A percentile compares a stretch with the other conserved stretches of the same genome.
Conservation (phyloP, 2,797 vertebrate species). For the Tenualosa thibaudeaui region DNA sequence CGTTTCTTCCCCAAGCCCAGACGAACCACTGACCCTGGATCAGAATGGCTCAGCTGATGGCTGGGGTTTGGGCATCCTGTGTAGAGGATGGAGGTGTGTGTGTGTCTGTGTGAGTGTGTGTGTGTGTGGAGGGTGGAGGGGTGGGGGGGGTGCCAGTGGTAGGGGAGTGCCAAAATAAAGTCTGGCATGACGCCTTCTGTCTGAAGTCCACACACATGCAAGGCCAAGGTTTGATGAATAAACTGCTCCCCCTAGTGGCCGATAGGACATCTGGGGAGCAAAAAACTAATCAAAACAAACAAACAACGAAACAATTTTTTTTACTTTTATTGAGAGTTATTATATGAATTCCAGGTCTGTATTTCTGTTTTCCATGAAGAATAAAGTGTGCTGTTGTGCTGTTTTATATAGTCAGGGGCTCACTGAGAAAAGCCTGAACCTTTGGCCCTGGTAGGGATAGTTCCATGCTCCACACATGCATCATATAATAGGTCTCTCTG, state of each 20-base stretch:
- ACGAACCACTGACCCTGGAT: neutral
- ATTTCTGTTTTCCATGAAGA: neutral
- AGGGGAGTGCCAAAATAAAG: neutral
- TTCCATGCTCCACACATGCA: neutral
- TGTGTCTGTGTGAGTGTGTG: no score
- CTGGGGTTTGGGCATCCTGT: neutral
- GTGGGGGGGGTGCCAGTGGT: no score
- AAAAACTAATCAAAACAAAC: neutral
- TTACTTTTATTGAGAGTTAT: neutral
- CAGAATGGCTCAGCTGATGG: neutral
- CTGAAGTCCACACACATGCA: neutral
- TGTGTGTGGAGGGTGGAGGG: neutral
- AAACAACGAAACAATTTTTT: neutral
- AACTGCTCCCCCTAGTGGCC: constrained; percentile 2
- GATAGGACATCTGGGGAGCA: neutral
- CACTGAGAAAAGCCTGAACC: neutral
- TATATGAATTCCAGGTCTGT: neutral
- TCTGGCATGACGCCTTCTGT: neutral
- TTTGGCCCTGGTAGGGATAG: neutral
- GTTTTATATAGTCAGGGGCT: neutral
- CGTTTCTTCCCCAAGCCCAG: neutral
- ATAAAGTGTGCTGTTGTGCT: neutral
- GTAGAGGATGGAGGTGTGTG: no score
- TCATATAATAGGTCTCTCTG: no score
- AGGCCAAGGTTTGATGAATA: neutral